Conservation (phyloP, 1,140 invertebrate genomes). For the Pogonomyrmex barbatus region DNA sequence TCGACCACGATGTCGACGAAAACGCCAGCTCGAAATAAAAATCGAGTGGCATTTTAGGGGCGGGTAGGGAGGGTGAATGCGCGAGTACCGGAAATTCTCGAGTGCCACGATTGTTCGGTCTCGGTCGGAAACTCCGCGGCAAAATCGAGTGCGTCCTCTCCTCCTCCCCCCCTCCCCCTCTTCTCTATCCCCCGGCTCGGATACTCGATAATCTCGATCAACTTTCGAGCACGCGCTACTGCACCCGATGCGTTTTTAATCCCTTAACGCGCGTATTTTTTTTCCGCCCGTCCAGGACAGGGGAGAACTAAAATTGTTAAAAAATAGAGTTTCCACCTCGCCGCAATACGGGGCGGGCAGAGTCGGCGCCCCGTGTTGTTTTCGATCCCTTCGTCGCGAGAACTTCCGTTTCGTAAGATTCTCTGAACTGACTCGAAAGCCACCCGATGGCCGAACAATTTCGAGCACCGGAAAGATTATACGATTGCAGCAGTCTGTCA, state of each 20-base stretch:
- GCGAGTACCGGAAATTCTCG: constrained; percentile 41
- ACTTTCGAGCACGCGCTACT: constrained; percentile 40
- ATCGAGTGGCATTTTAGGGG: background rate
- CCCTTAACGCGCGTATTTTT: constrained; percentile 31
- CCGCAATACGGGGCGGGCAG: background rate
- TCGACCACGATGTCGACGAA: constrained; percentile 33
- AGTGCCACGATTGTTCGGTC: constrained; percentile 42
- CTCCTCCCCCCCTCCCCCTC: background rate
- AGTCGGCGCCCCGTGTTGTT: too few relatives aligned
- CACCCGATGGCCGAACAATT: constrained; percentile 3
- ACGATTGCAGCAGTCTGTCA: constrained; percentile 19
- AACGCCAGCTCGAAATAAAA: constrained; percentile 46
- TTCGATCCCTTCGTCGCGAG: background rate
- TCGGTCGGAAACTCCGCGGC: constrained; percentile 16
- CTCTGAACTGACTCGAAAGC: background rate
- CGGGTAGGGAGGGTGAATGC: background rate
- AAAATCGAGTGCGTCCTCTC: constrained; percentile 4
- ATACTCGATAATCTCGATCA: constrained; percentile 53
- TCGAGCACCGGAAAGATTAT: background rate
- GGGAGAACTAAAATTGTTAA: background rate
- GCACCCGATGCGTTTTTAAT: constrained; percentile 46
- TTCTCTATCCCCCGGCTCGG: background rate
- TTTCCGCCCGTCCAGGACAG: background rate
- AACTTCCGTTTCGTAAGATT: background rate
- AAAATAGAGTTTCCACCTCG: background rate